Evolutionary conservation across 2,113 vertebrate species (phyloP).

Genomic region (Cyanocitta stelleri): DNA sequence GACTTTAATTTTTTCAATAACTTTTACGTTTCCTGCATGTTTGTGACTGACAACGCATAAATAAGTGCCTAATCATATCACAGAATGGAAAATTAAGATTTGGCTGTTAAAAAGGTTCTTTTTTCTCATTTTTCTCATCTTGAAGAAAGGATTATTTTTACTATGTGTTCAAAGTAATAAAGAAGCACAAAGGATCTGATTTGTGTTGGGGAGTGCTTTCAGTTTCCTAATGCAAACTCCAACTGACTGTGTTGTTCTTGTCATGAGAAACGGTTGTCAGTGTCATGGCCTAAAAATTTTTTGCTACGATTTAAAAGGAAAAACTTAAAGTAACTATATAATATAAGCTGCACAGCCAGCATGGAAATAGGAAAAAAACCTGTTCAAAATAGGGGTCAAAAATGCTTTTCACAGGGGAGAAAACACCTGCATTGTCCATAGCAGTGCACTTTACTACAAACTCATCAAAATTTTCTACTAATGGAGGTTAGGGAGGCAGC

Average conservation of each 20-base stretch:
- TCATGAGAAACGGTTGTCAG: not conserved
- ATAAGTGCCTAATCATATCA: slow-evolving; percentile 65
- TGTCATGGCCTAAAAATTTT: not conserved
- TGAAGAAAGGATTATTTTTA: not conserved
- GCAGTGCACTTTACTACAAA: not conserved
- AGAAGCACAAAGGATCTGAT: not conserved
- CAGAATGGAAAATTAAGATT: slow-evolving; percentile 53
- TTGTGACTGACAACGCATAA: slow-evolving; percentile 69
- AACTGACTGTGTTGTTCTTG: not conserved
- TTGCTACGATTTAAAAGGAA: not conserved
- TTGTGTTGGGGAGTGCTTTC: not conserved
- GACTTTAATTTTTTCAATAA: slow-evolving; percentile 76
- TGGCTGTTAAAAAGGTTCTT: not conserved
- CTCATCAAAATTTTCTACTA: not conserved
- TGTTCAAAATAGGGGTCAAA: not conserved
- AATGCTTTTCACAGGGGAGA: not conserved
- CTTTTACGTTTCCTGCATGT: slow-evolving; percentile 70
- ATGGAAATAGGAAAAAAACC: not conserved
- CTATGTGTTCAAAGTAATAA: not conserved
- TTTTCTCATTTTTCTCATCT: not conserved
- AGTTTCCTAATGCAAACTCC: not conserved
- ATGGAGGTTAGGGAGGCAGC: not conserved
- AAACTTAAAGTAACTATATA: not conserved
- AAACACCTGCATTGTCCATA: not conserved
- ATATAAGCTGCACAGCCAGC: not conserved